Base-by-base conservation (phyloP, 2,888 invertebrate species). In the Harpalus rubripes region DNA sequence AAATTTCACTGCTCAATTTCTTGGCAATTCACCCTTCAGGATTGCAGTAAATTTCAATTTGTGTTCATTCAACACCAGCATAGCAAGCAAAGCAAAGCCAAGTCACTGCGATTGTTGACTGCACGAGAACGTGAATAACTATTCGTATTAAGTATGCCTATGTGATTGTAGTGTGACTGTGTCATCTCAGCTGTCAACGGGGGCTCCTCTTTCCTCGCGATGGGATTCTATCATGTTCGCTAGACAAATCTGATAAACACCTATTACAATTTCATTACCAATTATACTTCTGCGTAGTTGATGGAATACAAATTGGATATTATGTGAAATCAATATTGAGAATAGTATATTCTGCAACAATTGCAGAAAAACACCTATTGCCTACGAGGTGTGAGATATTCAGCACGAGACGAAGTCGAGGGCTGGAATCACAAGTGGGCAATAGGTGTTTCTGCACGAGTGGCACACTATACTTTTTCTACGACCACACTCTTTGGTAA, bases 1-100 rank as follows among this genome's bases (percentile, higher is more conserved):
- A 82, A 82, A 82, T 82, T 72, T 82, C 82, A 74, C 74, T 82
- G 82, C 74, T 82, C 83, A 84, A 76, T 84, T 78, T 78, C 84
- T 78, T 78, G 63, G 78, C 84, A 78, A 84, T 78, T 65, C 78
- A 56, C 56, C 61, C 56, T 68, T 81, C 72, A 68, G 81, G 81
- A 68, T 81, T 81, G 59, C 61, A 83, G 84, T 84, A 63, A 84
- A 78, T 78, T 83, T 44, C 61, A 76, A 65, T 78, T 83, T 76
- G 83, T 83, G 74, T 83, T 82, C 15, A 59, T 59, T 80, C 61
- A 39, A 81, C 81, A 52, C 72, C 56, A 52, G 68, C 16, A 65
- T 52, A 26, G 44, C 68, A 81, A 81, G 68, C n/a, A 41, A 56
- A 15, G 65, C 58, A 44, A 81, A 81, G 68, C n/a, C 65, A 56